Evolutionary conservation across 2,888 invertebrate genomes (phyloP), one percentile per base, ranked within the genome.

Genomic region (Scelioninae gen. 2): DNA sequence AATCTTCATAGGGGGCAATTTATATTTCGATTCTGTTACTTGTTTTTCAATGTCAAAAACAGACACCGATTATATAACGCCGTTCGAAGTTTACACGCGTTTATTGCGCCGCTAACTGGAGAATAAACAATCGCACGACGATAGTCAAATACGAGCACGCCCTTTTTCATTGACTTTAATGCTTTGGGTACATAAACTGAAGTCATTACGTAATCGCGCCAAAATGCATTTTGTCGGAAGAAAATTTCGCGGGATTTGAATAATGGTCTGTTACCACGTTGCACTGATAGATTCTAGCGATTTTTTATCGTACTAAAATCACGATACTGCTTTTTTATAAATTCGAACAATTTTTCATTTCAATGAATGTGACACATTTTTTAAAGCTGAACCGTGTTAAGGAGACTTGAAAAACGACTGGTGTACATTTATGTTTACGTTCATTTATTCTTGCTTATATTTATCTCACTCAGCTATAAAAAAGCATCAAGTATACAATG

Each of bases 81-180:
- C n/a, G 13, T 39, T 15, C 10, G 13, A 22, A 19, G 28, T 22
- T 15, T 25, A 18, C 35, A 16, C 22, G 19, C 33, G 5, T 22
- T 46, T 35, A 46, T 13, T 15, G 11, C 46, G 46, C 28, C 10
- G 48, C 37, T 48, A 61, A 61, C 48, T 9, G 48, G 37, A 16
- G 13, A 48, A 31, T 28, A 61, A 61, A 50, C 41, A 61, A 9
- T 50, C 10, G 31, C n/a, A 15, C 18, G 50, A 50, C 46, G 60
- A 15, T 46, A 3, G 18, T 15, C 55, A 65, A 53, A 65, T 46
- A 46, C 16, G 13, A 65, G 18, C 65, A 18, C 65, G 31, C 65
- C 65, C 65, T 55, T 64, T 65, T 53, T 65, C 65, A 46, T 55
- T 39, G 19, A 46, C 55, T 50, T 50, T 50, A 61, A 61, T 61